Evolutionary conservation across 2,888 invertebrate genomes (phyloP), one percentile per base, ranked within the genome.

Genomic region (Epistrophe eligans): DNA sequence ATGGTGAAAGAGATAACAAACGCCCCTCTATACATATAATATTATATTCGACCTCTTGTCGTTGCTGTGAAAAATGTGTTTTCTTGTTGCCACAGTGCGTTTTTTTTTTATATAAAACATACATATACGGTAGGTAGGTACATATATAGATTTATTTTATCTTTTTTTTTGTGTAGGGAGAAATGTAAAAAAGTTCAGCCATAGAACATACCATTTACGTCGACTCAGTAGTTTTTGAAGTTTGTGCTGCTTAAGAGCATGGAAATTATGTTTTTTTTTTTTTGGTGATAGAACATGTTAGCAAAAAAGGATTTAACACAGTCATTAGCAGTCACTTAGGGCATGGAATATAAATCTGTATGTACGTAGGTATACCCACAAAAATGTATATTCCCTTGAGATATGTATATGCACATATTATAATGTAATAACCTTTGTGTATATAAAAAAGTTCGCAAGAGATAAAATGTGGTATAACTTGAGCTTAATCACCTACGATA

Each of bases 271-370:
- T 64, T 74, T 8, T 50, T 57, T 58, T 64, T 74, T 17, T 50
- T 48, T 45, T 60, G 19, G n/a, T 28, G 28, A 17, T 62, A n/a
- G 28, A 55, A 43, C 38, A 43, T 50, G 24, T 50, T 45, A 40
- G 45, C 2, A 77, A 62, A 55, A 62, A 57, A 57, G 71, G 66
- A 62, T 76, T 83, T 52, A 76, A 71, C 71, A 58, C 35, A 79
- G 64, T 87, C 87, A 83, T 87, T 87, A 87, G 71, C 79, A 87
- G 83, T 71, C 71, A 82, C 82, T 87, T 79, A 83, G 66, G 71
- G 15, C 70, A 70, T 13, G 13, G 7, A 38, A 19, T 2, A 52
- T 9, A 38, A 11, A 24, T 24, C 1, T 24, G 24, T 24, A 10
- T 8, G 19, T 19, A 60, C 10, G 35, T 3, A 60, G 4, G 32